phyloP scores from a whole-genome alignment of 2,888 invertebrate genomes.

The Hyles lineata region DNA sequence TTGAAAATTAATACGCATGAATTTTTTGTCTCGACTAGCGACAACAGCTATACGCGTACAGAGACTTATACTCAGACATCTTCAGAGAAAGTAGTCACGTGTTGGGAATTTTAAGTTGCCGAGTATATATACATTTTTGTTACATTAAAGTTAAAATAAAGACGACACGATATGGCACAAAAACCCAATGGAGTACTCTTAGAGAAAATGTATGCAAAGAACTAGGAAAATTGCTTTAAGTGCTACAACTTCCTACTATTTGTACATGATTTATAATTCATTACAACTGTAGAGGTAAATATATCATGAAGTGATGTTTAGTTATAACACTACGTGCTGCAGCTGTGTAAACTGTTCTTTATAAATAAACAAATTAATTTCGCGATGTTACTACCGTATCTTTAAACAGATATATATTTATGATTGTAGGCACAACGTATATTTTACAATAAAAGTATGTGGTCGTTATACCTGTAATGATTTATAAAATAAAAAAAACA shows the following conservation, averaged over 20 bases:
- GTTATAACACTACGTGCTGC: background rate
- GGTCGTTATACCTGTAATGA: background rate
- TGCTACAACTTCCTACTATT: too few species aligned
- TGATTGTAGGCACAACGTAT: background rate
- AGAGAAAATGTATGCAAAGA: too few species aligned
- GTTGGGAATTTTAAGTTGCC: background rate
- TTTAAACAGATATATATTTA: background rate
- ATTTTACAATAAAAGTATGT: background rate
- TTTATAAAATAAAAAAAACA: background rate
- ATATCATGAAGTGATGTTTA: conserved; percentile 5
- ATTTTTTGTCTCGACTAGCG: background rate
- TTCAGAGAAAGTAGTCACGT: background rate
- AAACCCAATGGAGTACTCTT: too few species aligned
- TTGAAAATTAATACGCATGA: background rate
- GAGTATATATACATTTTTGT: background rate
- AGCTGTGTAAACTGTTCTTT: background rate
- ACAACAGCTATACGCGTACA: background rate
- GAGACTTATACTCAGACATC: background rate
- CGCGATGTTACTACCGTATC: background rate
- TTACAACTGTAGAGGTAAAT: background rate
- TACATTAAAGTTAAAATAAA: background rate
- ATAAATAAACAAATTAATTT: background rate
- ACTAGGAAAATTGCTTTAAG: too few species aligned
- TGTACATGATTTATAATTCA: background rate
- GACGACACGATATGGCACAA: background rate